Base-by-base conservation (phyloP, 2,888 invertebrate genomes). In the Pristionchus arcanus region DNA sequence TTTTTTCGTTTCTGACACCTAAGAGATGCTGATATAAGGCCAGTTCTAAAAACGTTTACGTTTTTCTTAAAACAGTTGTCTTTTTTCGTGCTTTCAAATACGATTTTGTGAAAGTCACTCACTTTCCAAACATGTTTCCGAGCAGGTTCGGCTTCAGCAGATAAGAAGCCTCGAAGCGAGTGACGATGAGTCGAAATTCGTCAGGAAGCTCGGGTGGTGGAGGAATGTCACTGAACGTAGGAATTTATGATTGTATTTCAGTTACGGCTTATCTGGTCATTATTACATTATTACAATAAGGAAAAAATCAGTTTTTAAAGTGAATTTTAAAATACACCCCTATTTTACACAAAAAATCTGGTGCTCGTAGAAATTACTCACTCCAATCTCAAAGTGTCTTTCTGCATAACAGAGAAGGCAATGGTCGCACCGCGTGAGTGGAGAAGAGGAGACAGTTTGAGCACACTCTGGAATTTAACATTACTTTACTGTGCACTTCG, bases 381-480 rank as follows among this genome's bases (percentile, higher is more conserved):
- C 71, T 74, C 53, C 28, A 49, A 25, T 19, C n/a, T 13, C 68
- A 68, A 11, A 25, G 31, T 31, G 55, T 59, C 63, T 74, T 88
- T 88, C 87, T 88, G 74, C 87, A 88, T 88, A 3, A 88, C 34
- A 1, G 87, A 59, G 28, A 88, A 34, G 21, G 53, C 34, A 2
- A 88, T n/a, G 16, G n/a, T 88, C 21, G 53, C 74, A 21, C 42
- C 31, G 13, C 19, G 74, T 1, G 25, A n/a, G 15, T 55, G 34
- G 16, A 88, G 87, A 15, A 34, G 31, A 4, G 71, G 74, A 0
- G 55, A 11, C 16, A 88, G 71, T 11, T 42, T 53, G 31, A 88
- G 34, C 5, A 74, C 53, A 4, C 37, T 74, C 87, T 88, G 87
- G 16, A 86, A 31, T 34, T 37, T 2, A 0, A 16, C 4, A 55